A percentile compares a stretch with the other conserved stretches of the same genome.
phyloP scores from a whole-genome alignment of 2,113 vertebrate genomes.

The Microcebus griseorufus region DNA sequence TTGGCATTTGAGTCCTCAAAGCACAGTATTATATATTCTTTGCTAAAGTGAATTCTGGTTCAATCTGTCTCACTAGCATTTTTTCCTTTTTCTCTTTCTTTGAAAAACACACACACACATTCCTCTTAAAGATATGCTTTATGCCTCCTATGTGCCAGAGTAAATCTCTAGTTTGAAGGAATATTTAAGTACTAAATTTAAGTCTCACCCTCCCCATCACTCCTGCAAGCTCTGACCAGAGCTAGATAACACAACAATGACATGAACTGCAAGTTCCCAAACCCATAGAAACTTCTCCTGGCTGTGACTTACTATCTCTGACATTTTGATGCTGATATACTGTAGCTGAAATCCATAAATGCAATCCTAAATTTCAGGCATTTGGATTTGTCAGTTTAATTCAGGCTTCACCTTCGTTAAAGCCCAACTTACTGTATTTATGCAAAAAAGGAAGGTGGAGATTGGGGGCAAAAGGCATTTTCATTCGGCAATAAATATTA shows the following conservation, averaged over 20 bases:
- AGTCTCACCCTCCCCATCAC: neutral
- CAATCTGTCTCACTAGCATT: neutral
- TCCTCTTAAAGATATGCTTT: conserved; percentile 5
- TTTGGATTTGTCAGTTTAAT: conserved; percentile 65
- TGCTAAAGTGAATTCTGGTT: conserved; percentile 50
- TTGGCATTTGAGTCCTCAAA: neutral
- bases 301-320: conserved; percentile 55
- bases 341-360: conserved; percentile 68
- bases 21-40: neutral
- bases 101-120: neutral
- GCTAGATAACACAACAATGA: conserved; percentile 36
- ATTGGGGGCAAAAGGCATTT: conserved; percentile 20
- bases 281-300: conserved; percentile 1
- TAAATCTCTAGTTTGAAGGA: conserved; percentile 34
- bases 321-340: conserved; percentile 66
- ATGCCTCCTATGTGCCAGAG: neutral
- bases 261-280: conserved; percentile 65
- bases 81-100: neutral
- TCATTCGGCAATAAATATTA: conserved; percentile 72
- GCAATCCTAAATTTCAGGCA: conserved; percentile 67
- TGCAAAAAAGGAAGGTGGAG: conserved; percentile 60
- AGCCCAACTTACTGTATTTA: conserved; percentile 66
- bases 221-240: conserved; percentile 32
- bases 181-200: conserved; percentile 50
- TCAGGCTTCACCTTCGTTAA: conserved; percentile 51